Base-by-base conservation (phyloP, 2,888 invertebrate genomes). In the Brachypterus glaber region DNA sequence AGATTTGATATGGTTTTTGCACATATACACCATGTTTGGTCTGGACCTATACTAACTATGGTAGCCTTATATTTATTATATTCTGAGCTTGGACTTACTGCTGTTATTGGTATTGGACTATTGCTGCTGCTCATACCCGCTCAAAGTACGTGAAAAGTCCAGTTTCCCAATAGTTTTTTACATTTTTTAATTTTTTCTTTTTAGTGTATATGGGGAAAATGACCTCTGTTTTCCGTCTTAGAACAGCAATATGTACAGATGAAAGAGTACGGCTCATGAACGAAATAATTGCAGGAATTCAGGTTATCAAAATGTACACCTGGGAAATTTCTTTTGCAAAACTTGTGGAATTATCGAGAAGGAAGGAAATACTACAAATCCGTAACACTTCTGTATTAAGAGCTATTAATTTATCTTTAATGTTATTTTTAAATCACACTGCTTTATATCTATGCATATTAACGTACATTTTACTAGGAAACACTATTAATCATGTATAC, bases 11-110 rank as follows among this genome's bases (percentile, higher is more conserved):
- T 84, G 53, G 85, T 86, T 4, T 72, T 89, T 30, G 77, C 86
- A 47, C 92, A 91, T 60, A 62, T 91, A 2, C 92, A 93, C 64
- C 93, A 90, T 60, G 70, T 93, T 21, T 91, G 92, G 89, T 80
- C 92, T 40, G 91, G 90, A 0, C 87, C 92, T 0, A 58, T 89
- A 13, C 85, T 91, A 52, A 83, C 89, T 1, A 62, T 82, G 34
- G 76, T 88, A 44, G 80, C 89, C 41, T 79, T 86, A 1, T 80
- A 76, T 58, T 75, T 93, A 38, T 80, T 90, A 73, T 86, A 79
- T 51, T 41, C 43, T n/a, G 54, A 69, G 62, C 69, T 74, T 48
- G 71, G 71, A n/a, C 50, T 66, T 9, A 51, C 74, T 0, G 68
- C 72, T 3, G 56, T 73, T 27, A 64, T 71, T 44, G 75, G 75